Evolutionary conservation across 2,888 invertebrate species (phyloP), one percentile per base, ranked within the genome.

Genomic region (Drosophila antonietae): DNA sequence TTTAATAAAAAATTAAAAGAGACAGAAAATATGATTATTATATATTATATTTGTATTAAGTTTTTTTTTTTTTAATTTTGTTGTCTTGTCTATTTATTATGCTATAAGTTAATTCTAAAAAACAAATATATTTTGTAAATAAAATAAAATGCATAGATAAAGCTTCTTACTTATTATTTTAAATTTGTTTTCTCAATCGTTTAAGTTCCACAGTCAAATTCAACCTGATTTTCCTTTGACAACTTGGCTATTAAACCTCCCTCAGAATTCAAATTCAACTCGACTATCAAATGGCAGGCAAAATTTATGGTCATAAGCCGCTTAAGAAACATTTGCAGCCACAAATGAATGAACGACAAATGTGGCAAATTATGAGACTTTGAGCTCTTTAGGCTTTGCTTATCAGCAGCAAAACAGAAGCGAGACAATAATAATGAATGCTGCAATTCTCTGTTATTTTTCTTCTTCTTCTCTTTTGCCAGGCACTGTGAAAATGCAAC

Each of bases 241-340:
- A 52, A 15, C n/a, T 39, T n/a, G 8, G 4, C n/a, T 7, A 4
- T 12, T 3, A 5, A 15, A 0, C 23, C 15, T 23, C 14, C 14
- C 51, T 12, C 18, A 51, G 3, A 14, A 5, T 5, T 9, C 33
- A 52, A 23, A 20, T 47, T 47, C 37, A 20, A 20, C 43, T 18
- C 8, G 10, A 43, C 44, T 44, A 33, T 46, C 47, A 72, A 64
- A 59, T 62, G 55, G 35, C 44, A 58, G 46, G 64, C 58, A 83
- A 85, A 87, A 87, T 90, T 90, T 91, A 91, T 91, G 88, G 81
- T 78, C 83, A 71, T 90, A 89, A 89, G 85, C 91, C 65, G 91
- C 86, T 91, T 91, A 82, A 66, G 69, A 59, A 83, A 73, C 39
- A 70, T 49, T 51, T 56, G 51, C 59, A 58, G 56, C 56, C 39